phyloP scores from a whole-genome alignment of 2,797 vertebrate species.

The Aeoliscus strigatus region DNA sequence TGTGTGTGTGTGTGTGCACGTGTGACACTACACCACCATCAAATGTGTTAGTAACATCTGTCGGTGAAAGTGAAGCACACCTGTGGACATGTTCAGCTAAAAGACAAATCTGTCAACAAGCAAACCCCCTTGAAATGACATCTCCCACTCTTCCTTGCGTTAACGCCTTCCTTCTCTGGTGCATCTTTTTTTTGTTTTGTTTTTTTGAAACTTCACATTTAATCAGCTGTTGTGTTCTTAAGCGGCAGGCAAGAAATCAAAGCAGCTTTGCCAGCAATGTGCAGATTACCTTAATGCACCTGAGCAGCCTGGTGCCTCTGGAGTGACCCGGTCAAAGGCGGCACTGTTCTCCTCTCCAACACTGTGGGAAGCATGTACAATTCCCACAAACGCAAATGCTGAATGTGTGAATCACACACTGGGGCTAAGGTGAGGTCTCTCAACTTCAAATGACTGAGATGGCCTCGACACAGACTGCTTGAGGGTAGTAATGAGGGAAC shows the following conservation, averaged over 20 bases:
- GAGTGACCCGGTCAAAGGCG: slow-evolving; percentile 3
- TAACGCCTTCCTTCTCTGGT: slow-evolving; percentile 8
- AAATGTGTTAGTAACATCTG: slow-evolving; percentile 3
- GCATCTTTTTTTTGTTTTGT: slow-evolving; percentile 26
- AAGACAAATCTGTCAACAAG: no score
- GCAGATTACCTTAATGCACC: slow-evolving; percentile 20
- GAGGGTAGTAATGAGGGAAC: slow-evolving; percentile 55
- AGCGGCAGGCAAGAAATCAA: slow-evolving; percentile 19
- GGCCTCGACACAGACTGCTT: slow-evolving; percentile 19
- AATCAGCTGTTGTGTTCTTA: background rate
- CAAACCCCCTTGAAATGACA: no score
- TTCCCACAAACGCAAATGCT: slow-evolving; percentile 14
- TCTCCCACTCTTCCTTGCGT: slow-evolving; percentile 11
- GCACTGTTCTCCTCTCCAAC: no score
- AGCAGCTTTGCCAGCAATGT: slow-evolving; percentile 33
- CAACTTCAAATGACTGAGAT: slow-evolving; percentile 4
- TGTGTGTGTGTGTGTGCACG: no score
- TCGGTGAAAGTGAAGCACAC: slow-evolving; percentile 3
- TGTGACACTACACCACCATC: background rate
- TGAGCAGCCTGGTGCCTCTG: slow-evolving; percentile 30
- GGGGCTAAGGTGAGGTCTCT: slow-evolving; percentile 5
- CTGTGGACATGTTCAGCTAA: no score
- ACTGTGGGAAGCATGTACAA: slow-evolving; percentile 12
- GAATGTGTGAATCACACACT: slow-evolving; percentile 13
- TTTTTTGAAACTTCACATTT: slow-evolving; percentile 15